Conservation (phyloP, 1,140 invertebrate genomes). For the Heterodera schachtii region DNA sequence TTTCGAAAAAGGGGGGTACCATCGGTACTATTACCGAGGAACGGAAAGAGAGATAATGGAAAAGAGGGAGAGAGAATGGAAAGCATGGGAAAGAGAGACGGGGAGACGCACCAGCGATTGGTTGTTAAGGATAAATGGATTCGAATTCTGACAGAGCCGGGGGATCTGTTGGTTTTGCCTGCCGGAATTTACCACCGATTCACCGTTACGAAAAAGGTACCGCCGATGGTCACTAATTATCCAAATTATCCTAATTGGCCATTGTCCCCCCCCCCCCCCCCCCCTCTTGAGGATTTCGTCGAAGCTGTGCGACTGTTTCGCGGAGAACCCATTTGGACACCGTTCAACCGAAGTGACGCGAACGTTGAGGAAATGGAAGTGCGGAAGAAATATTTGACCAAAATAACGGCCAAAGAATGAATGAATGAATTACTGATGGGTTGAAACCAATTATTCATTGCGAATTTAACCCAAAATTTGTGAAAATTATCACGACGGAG, state of each 20-base stretch:
- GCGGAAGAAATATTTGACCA: constrained; percentile 35
- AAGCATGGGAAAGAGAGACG: too few species aligned
- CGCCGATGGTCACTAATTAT: constrained; percentile 21
- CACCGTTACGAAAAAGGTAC: constrained; percentile 77
- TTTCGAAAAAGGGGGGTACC: too few species aligned
- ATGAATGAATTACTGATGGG: neutral
- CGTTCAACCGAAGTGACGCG: constrained; percentile 84
- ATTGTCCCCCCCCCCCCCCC: too few species aligned
- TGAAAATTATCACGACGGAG: too few species aligned
- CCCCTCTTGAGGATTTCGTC: constrained; percentile 77
- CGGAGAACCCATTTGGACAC: constrained; percentile 87
- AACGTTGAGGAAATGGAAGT: constrained; percentile 66
- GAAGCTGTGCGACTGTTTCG: constrained; percentile 83
- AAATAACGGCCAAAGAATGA: constrained; percentile 22
- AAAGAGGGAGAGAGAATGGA: too few species aligned
- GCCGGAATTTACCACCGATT: constrained; percentile 97
- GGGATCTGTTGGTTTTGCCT: constrained; percentile 89
- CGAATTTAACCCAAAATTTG: too few species aligned
- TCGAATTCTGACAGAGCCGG: constrained; percentile 79
- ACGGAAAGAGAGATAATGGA: neutral
- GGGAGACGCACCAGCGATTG: too few species aligned
- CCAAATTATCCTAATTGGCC: too few species aligned
- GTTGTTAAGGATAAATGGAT: constrained; percentile 79
- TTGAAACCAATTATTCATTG: too few species aligned
- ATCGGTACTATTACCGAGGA: too few species aligned